Evolutionary conservation across 2,113 vertebrate species (phyloP).

Genomic region (Illadopsis cleaveri): DNA sequence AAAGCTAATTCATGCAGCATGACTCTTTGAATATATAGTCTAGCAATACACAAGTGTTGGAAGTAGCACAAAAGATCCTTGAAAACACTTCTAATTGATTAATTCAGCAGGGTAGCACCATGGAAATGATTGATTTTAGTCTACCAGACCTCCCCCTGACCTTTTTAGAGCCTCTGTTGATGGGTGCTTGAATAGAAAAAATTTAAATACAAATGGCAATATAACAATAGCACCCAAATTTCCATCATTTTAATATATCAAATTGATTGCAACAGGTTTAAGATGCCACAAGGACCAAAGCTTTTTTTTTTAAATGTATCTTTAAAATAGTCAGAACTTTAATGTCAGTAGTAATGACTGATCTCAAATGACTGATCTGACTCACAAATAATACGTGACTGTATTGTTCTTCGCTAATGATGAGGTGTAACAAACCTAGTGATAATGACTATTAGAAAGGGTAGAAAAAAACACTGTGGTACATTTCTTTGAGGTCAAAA

Average conservation of each 20-base stretch:
- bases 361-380: not conserved
- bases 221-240: not conserved
- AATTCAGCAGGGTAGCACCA: not conserved
- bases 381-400: not conserved
- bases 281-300: not conserved
- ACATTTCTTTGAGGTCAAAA: not conserved
- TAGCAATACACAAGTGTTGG: not conserved
- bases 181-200: not conserved
- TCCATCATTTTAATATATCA: not conserved
- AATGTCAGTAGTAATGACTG: not conserved
- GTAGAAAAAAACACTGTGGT: not conserved
- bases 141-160: not conserved
- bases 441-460: not conserved
- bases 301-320: not conserved
- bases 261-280: not conserved
- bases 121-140: constrained; percentile 39
- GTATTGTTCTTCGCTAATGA: not conserved
- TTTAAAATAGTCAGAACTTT: not conserved
- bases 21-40: not conserved
- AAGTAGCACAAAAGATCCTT: constrained; percentile 17
- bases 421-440: not conserved
- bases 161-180: not conserved
- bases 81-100: constrained; percentile 21
- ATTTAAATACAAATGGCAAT: constrained; percentile 4
- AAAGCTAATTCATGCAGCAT: constrained; percentile 14